phyloP scores from a whole-genome alignment of 2,888 invertebrate genomes.

The Cactoblastis cactorum region DNA sequence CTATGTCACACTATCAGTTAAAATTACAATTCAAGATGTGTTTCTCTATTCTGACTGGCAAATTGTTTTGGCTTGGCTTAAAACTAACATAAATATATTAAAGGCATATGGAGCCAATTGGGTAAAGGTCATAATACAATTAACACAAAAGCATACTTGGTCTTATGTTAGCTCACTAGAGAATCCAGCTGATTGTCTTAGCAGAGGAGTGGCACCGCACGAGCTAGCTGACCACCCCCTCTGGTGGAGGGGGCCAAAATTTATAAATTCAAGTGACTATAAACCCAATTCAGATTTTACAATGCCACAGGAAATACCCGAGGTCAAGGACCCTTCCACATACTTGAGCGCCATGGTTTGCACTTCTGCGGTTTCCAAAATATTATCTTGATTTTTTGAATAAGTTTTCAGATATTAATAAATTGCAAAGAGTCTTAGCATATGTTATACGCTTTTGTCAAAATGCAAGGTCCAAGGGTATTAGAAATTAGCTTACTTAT shows the following conservation, averaged over 20 bases:
- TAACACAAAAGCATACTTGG: conserved; percentile 18
- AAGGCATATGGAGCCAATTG: conserved; percentile 24
- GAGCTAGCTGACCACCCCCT: conserved; percentile 5
- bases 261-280: conserved; percentile 16
- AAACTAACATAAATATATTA: conserved; percentile 15
- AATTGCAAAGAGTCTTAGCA: conserved; percentile 12
- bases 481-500: neutral
- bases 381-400: too few species aligned
- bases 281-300: too few species aligned
- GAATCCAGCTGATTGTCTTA: conserved; percentile 20
- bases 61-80: conserved; percentile 25
- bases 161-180: conserved; percentile 15
- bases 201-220: conserved; percentile 17
- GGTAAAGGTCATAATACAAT: conserved; percentile 17
- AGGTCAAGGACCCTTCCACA: too few species aligned
- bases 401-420: conserved; percentile 10
- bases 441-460: conserved; percentile 2
- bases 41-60: conserved; percentile 23
- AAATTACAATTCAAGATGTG: conserved; percentile 13
- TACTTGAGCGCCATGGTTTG: too few species aligned
- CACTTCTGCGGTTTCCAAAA: too few species aligned
- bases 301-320: too few species aligned
- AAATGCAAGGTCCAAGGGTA: neutral
- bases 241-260: conserved; percentile 23
- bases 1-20: conserved; percentile 13